phyloP scores from a whole-genome alignment of 2,797 vertebrate genomes.

The Phalanger gymnotis region DNA sequence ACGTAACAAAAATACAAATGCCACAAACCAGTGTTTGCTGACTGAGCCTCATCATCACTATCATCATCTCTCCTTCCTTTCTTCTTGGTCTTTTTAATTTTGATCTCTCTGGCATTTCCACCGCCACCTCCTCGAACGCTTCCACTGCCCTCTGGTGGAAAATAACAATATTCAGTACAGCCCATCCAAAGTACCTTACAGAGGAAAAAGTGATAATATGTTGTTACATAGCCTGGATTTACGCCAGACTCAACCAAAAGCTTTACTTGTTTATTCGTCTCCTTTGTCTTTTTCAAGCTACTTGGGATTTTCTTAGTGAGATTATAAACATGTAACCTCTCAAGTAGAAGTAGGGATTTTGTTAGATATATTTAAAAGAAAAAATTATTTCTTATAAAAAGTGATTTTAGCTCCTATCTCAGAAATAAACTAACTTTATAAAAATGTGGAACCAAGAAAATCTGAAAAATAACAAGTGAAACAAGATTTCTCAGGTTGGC shows the following conservation, averaged over 20 bases:
- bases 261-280: neutral
- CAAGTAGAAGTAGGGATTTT: neutral
- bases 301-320: neutral
- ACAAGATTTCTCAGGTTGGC: slow-evolving; percentile 27
- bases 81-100: slow-evolving; percentile 94
- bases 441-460: neutral
- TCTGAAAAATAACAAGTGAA: neutral
- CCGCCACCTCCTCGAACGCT: slow-evolving; percentile 90
- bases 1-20: neutral
- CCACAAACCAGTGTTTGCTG: slow-evolving; percentile 78
- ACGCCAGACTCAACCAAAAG: slow-evolving; percentile 29
- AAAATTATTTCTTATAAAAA: neutral
- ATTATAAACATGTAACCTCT: neutral
- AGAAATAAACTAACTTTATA: neutral
- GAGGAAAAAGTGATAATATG: slow-evolving; percentile 16
- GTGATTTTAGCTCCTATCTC: neutral
- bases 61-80: slow-evolving; percentile 94
- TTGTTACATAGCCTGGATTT: slow-evolving; percentile 27
- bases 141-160: slow-evolving; percentile 92
- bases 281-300: slow-evolving; percentile 23
- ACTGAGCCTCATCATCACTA: slow-evolving; percentile 91
- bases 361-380: neutral
- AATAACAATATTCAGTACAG: slow-evolving; percentile 69
- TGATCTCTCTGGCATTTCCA: slow-evolving; percentile 94
- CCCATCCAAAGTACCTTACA: slow-evolving; percentile 22